phyloP scores from a whole-genome alignment of 2,888 invertebrate genomes.

The Plebejus anna region DNA sequence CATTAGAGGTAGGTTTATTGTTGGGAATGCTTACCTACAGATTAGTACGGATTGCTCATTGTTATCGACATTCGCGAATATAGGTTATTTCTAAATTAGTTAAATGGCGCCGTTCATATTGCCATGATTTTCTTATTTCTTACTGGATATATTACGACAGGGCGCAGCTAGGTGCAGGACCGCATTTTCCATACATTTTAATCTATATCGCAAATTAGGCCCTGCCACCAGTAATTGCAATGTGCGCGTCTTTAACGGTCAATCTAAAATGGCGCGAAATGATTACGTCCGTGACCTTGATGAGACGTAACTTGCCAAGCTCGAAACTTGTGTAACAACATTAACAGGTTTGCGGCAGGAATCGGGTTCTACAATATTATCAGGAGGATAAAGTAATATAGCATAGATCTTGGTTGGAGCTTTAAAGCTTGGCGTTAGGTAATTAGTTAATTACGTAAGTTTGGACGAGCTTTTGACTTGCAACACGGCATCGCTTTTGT shows the following conservation, averaged over 20 bases:
- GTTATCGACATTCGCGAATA: no score
- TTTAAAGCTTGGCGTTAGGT: no score
- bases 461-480: not conserved
- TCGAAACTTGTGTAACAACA: not conserved
- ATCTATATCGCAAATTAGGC: not conserved
- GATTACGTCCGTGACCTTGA: not conserved
- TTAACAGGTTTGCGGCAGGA: not conserved
- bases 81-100: no score
- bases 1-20: no score
- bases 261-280: not conserved
- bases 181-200: not conserved
- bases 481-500: not conserved
- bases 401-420: not conserved
- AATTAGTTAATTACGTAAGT: no score
- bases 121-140: no score
- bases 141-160: no score
- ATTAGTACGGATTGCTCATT: no score
- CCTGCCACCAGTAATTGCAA: not conserved
- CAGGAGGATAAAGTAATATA: not conserved
- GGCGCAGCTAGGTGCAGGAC: no score
- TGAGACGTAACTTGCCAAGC: not conserved
- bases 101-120: no score
- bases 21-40: no score
- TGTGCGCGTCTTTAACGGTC: not conserved
- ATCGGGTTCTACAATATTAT: not conserved